These are phyloP conservation scores for Gymnoscopelus braueri DNA, from an alignment of 2,797 vertebrate genomes.

Conservation along the genomic window DNA sequence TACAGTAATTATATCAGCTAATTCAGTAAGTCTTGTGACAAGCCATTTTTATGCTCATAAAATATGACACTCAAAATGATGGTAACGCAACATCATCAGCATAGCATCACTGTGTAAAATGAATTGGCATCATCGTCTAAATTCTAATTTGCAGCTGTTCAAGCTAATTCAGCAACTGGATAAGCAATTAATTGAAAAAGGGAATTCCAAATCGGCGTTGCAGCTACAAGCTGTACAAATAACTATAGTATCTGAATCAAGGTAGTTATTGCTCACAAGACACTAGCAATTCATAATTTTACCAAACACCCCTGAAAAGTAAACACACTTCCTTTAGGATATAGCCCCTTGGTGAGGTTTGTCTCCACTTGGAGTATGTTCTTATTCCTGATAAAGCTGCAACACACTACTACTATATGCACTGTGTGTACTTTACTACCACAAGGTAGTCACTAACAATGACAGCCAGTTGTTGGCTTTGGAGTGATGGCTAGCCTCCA, in stretches of 20 bases:
- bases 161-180: slow-evolving; percentile 39
- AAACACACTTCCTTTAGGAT: slow-evolving; percentile 42
- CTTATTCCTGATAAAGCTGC: slow-evolving; percentile 44
- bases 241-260: slow-evolving; percentile 43
- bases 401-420: slow-evolving; percentile 45
- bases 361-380: slow-evolving; percentile 28
- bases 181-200: slow-evolving; percentile 42
- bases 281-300: slow-evolving; percentile 34
- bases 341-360: slow-evolving; percentile 47
- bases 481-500: slow-evolving; percentile 76
- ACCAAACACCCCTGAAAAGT: slow-evolving; percentile 56
- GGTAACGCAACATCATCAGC: slow-evolving; percentile 58
- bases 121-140: slow-evolving; percentile 47
- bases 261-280: slow-evolving; percentile 73
- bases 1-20: slow-evolving; percentile 41
- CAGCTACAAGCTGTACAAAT: no score
- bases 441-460: slow-evolving; percentile 66
- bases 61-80: slow-evolving; percentile 24
- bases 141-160: slow-evolving; percentile 38
- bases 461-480: slow-evolving; percentile 66
- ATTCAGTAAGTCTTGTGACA: slow-evolving; percentile 15
- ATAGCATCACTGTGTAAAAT: slow-evolving; percentile 64
- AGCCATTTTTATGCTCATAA: not conserved
- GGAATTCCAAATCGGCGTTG: slow-evolving; percentile 34
- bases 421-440: slow-evolving; percentile 54